A percentile compares a stretch with the other conserved stretches of the same genome.
These are phyloP conservation scores for Nephila pilipes DNA, from an alignment of 1,140 invertebrate genomes.

Conservation along the genomic window DNA sequence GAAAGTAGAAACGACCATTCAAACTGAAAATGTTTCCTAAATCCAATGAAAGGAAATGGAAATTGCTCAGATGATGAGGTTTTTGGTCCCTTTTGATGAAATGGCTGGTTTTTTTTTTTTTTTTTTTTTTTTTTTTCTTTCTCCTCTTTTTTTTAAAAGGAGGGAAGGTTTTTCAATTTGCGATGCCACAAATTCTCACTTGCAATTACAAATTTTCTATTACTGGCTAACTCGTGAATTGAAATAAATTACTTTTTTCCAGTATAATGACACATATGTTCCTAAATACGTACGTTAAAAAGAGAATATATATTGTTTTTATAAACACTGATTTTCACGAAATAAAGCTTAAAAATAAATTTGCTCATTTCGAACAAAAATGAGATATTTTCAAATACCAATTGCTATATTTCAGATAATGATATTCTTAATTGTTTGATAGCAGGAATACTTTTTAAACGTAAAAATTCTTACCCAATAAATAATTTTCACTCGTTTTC, in stretches of 20 bases:
- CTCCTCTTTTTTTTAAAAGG: background rate
- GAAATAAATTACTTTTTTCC: constrained; percentile 16
- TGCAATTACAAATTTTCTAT: constrained; percentile 59
- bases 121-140: background rate
- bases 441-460: too few species aligned
- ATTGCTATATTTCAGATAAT: too few species aligned
- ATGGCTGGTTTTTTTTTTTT: constrained; percentile 5
- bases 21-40: constrained; percentile 35
- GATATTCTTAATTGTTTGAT: too few species aligned
- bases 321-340: background rate
- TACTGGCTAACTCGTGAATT: background rate
- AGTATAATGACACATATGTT: background rate
- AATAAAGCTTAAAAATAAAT: background rate
- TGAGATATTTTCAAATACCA: too few species aligned
- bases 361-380: too few species aligned
- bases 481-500: too few species aligned
- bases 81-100: constrained; percentile 42
- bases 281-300: background rate
- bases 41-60: constrained; percentile 59
- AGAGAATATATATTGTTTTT: background rate
- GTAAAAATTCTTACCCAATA: too few species aligned
- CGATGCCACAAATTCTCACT: background rate
- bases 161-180: constrained; percentile 35
- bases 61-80: constrained; percentile 45
- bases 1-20: constrained; percentile 21